Evolutionary conservation across 2,797 vertebrate genomes (phyloP), one percentile per base, ranked within the genome.

Genomic region (Muscicapa striata): DNA sequence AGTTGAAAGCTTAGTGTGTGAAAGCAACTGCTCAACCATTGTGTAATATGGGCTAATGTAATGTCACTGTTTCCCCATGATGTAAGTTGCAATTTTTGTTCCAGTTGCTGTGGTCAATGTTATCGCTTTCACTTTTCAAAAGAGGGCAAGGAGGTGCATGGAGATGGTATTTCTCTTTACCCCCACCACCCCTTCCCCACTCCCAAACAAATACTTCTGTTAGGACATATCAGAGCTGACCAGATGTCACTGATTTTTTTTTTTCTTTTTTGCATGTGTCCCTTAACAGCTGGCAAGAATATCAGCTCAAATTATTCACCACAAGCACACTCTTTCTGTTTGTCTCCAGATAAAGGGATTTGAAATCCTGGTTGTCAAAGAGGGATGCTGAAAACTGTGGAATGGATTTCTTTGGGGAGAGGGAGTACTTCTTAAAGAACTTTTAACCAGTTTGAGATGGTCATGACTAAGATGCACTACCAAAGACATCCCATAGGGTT

Each of bases 1-100:
- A 98, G 98, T 98, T 98, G 98, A 98, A 98, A 98, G 98, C 98
- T 98, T 98, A 98, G 98, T 97, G 97, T 98, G 97, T 98, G 98
- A 98, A 98, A 98, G 98, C 98, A 98, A 98, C 98, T 98, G 98
- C 98, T 97, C 94, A 97, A 97, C 97, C 98, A 97, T 98, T 98
- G 98, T 98, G 97, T 98, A 98, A 98, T 98, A 98, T 72, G 97
- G 98, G 96, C 98, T 98, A 97, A 98, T 97, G 97, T 97, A 97
- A 98, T 98, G 96, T 96, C 97, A 97, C 98, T 92, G 96, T 97
- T 98, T 97, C 97, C 97, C 98, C 93, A 91, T 87, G 95, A 89
- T 77, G 92, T 76, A 79, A 86, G 84, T 94, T 73, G 51, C 67
- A 46, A 70, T 84, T 94, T 95, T 92, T 93, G 83, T 91, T 89